Evolutionary conservation across 2,888 invertebrate genomes (phyloP), one percentile per base, ranked within the genome.

Genomic region (Corythucha ciliata): DNA sequence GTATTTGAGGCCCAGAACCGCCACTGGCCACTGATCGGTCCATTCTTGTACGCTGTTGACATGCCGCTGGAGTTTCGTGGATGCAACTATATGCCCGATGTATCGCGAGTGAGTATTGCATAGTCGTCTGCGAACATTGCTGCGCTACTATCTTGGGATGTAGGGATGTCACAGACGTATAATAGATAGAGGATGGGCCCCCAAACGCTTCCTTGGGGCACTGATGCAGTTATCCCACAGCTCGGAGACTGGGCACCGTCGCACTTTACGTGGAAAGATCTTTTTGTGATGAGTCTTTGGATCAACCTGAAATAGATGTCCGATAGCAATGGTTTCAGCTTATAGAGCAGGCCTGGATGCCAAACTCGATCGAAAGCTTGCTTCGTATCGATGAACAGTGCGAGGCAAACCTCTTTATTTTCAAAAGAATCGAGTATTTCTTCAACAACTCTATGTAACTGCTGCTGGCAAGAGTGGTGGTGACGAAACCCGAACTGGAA

Each of bases 191-290:
- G 4, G 18, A 20, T 18, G 16, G 39, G 39, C 36, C 36, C 10
- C 36, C 14, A 14, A n/a, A 7, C 29, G n/a, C 29, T 29, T 29
- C 29, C 29, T 29, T 10, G 29, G 29, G 29, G 29, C 29, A 29
- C 29, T 8, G 29, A 7, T 36, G 36, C 14, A 7, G 36, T 10
- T 10, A 39, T 20, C 4, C 21, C 18, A 39, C 39, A 5, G 18
- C 18, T 39, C 4, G 5, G 39, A 12, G 39, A 8, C 5, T 39
- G 39, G 4, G 12, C 12, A 39, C 21, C 21, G 18, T 7, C 22
- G 22, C 20, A 45, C 45, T 33, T 32, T 12, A 45, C 32, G 20
- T 29, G 29, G 18, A 44, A 44, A 12, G 44, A 21, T 8, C 33
- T 18, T 6, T 33, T 45, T 32, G 45, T 4, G 10, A 45, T 12